A percentile compares a stretch with the other conserved stretches of the same genome.
Conservation (phyloP, 2,113 vertebrate genomes). For the Excalfactoria chinensis region DNA sequence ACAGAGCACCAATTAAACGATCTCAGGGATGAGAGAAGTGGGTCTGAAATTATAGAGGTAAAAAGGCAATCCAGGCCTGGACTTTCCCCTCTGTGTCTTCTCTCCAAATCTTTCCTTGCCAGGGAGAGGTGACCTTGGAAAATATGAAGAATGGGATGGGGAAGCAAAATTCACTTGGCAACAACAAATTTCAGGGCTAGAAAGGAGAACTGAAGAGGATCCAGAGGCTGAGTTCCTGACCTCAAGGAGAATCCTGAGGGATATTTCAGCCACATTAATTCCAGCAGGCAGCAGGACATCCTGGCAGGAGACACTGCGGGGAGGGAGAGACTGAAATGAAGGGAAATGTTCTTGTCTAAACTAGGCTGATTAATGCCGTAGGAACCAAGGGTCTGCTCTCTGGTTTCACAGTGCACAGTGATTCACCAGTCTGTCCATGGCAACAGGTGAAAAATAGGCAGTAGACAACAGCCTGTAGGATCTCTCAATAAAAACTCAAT, state of each 20-base stretch:
- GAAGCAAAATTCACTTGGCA: slow-evolving; percentile 50
- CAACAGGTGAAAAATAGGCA: slow-evolving; percentile 49
- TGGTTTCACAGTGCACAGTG: background rate
- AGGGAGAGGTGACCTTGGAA: slow-evolving; percentile 56
- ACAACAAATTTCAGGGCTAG: slow-evolving; percentile 31
- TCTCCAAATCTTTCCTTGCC: slow-evolving; percentile 27
- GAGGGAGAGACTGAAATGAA: slow-evolving; percentile 20
- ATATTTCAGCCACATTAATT: slow-evolving; percentile 57
- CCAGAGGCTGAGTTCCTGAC: slow-evolving; percentile 61
- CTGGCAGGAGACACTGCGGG: slow-evolving; percentile 37
- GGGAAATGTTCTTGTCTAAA: slow-evolving; percentile 45
- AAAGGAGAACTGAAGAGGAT: slow-evolving; percentile 47
- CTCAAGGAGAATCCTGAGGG: slow-evolving; percentile 55
- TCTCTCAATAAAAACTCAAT: slow-evolving; percentile 21
- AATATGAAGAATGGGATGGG: slow-evolving; percentile 48
- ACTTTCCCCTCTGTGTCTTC: background rate
- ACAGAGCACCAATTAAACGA: background rate
- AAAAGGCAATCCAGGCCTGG: background rate
- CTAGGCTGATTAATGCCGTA: slow-evolving; percentile 35
- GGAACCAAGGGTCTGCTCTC: slow-evolving; percentile 14
- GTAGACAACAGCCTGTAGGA: background rate
- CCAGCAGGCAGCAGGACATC: slow-evolving; percentile 47
- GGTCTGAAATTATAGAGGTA: background rate
- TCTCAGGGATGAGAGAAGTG: background rate
- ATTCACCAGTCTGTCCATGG: background rate